These are phyloP conservation scores for Corvus moneduloides DNA, from an alignment of 2,113 vertebrate species.

Conservation along the genomic window DNA sequence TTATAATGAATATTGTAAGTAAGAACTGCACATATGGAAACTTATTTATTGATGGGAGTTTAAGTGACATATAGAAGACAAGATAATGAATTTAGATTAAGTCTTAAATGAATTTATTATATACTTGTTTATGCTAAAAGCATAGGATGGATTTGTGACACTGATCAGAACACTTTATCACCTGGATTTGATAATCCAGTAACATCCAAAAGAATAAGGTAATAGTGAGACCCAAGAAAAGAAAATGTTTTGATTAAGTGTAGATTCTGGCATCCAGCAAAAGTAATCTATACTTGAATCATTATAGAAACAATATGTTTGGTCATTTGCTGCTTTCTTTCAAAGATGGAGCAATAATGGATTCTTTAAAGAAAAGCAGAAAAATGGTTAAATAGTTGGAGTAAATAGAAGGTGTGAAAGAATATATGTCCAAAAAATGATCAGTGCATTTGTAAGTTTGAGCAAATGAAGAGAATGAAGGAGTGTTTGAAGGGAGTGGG, in stretches of 20 bases:
- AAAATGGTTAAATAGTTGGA: background rate
- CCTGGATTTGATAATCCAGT: background rate
- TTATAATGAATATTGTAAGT: background rate
- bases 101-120: background rate
- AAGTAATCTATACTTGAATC: background rate
- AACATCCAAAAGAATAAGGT: background rate
- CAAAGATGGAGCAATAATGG: background rate
- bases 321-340: background rate
- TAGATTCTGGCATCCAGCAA: background rate
- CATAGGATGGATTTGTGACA: background rate
- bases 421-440: background rate
- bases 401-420: background rate
- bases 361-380: background rate
- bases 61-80: background rate
- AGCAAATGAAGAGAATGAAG: rapidly evolving
- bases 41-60: background rate
- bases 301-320: background rate
- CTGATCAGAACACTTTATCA: background rate
- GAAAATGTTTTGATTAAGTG: background rate
- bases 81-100: background rate
- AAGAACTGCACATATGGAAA: conserved; percentile 4
- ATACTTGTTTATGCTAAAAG: background rate
- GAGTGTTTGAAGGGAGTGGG: background rate
- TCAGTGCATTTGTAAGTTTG: background rate
- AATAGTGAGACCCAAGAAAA: background rate